A percentile compares a stretch with the other conserved stretches of the same genome.
Evolutionary conservation across 2,113 vertebrate genomes (phyloP).

Genomic region (Sardina pilchardus): DNA sequence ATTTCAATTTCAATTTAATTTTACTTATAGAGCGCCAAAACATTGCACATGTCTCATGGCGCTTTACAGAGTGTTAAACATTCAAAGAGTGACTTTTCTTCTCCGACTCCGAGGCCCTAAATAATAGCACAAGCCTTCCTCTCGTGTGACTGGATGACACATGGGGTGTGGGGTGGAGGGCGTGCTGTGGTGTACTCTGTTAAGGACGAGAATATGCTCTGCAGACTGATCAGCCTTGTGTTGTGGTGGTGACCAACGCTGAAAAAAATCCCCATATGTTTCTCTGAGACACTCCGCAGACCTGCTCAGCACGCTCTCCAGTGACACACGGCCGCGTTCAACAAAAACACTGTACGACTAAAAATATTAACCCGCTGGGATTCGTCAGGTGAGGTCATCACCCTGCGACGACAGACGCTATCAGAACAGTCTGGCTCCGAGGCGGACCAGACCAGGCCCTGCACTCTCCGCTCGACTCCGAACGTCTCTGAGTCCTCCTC

Average conservation of each 20-base stretch:
- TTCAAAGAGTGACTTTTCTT: neutral
- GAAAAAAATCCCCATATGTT: neutral
- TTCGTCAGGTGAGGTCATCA: conserved; percentile 4
- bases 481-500: neutral
- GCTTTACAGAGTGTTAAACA: too few relatives aligned
- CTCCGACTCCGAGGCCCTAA: neutral
- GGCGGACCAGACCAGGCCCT: neutral
- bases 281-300: neutral
- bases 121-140: neutral
- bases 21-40: too few relatives aligned
- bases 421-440: neutral
- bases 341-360: neutral
- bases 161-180: neutral
- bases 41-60: too few relatives aligned
- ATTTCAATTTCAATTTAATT: too few relatives aligned
- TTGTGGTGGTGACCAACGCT: neutral
- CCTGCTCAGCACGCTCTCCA: neutral
- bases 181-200: neutral
- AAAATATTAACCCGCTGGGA: neutral
- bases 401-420: neutral
- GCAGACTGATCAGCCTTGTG: neutral
- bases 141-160: neutral
- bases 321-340: neutral
- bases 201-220: neutral
- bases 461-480: neutral